These are phyloP conservation scores for Podabrus alpinus DNA, from an alignment of 2,888 invertebrate genomes.

Conservation along the genomic window DNA sequence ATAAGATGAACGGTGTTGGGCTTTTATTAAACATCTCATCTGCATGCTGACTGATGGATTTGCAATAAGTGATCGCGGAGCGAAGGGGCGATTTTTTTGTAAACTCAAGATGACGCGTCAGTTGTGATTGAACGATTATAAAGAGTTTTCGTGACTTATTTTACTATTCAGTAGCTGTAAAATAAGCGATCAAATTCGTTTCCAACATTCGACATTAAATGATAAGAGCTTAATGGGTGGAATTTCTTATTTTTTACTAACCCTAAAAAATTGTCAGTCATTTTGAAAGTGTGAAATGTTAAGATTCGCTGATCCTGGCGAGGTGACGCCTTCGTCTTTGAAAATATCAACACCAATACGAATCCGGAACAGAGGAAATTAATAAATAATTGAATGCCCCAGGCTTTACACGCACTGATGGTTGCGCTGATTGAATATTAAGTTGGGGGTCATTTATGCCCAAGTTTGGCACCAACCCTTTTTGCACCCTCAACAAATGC, in stretches of 20 bases:
- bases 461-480: conserved; percentile 31
- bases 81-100: conserved; percentile 9
- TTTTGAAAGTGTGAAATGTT: background rate
- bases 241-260: background rate
- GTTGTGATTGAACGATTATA: conserved; percentile 31
- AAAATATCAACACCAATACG: conserved; percentile 24
- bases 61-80: conserved; percentile 38
- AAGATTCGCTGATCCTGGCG: background rate
- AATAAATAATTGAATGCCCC: conserved; percentile 47
- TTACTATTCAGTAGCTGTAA: conserved; percentile 21
- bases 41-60: conserved; percentile 46
- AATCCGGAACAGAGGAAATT: conserved; percentile 44
- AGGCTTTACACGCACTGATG: conserved; percentile 42
- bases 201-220: background rate
- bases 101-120: conserved; percentile 28
- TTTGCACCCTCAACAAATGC: conserved; percentile 18
- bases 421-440: conserved; percentile 45
- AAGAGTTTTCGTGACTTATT: conserved; percentile 21
- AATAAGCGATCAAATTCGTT: conserved; percentile 10
- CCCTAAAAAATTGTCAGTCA: background rate
- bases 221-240: background rate
- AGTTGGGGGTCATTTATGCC: conserved; percentile 37
- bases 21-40: conserved; percentile 48
- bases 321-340: conserved; percentile 8
- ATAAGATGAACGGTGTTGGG: conserved; percentile 27